Base-by-base conservation (phyloP, 2,797 vertebrate genomes). In the Syndactyla subalaris region DNA sequence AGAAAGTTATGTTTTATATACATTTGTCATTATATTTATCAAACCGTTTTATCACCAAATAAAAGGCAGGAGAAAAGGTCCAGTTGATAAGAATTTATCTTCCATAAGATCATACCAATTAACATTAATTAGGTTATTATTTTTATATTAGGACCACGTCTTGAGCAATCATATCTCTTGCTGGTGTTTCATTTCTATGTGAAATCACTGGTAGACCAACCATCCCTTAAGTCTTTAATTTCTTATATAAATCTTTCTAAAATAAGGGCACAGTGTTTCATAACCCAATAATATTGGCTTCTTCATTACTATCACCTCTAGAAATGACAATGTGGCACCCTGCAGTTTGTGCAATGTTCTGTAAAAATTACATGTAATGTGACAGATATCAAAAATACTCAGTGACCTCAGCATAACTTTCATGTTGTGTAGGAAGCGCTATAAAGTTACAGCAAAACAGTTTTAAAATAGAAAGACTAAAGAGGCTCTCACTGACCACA, bases 381-480 rank as follows among this genome's bases (percentile, higher is more conserved):
- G 36, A 78, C 39, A 29, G 29, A 32, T 61, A 61, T 27, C 19
- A 41, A 79, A 85, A 88, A 63, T 26, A 87, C 13, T 36, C 58
- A 54, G 39, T 70, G 77, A 85, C 54, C n/a, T 79, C 73, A 94
- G 46, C 52, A 7, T 34, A 51, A 76, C 66, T 70, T 81, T 43
- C 86, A 85, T 4, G 4, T 55, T 66, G 48, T 46, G 10, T 54
- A 74, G 46, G 16, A 88, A 95, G 24, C 89, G 52, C 38, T 61
- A 43, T 30, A n/a, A 94, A 67, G 30, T 51, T 34, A 85, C 17
- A 83, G 75, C 55, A 87, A 89, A 91, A 65, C 45, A 62, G 7
- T 76, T 76, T 74, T 85, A 68, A 94, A 96, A 87, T 38, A 79
- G 72, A 76, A 92, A 67, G 52, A 73, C 34, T 59, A n/a, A 79